These are phyloP conservation scores for Rhinichthys osculus DNA, from an alignment of 2,797 vertebrate genomes.

Conservation along the genomic window DNA sequence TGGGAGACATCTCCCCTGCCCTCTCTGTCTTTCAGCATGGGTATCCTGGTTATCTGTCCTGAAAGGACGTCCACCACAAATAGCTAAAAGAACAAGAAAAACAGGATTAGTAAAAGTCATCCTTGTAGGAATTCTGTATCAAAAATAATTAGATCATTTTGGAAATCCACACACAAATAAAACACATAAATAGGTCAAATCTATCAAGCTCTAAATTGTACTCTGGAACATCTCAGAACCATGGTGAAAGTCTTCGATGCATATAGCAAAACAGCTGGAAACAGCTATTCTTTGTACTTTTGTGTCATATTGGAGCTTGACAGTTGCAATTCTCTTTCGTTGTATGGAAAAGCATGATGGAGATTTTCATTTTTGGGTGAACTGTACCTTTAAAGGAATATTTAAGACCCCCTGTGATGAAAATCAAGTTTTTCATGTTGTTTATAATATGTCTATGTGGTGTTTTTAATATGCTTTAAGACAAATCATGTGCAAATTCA, in stretches of 20 bases:
- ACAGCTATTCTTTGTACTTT: neutral
- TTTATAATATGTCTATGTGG: no score
- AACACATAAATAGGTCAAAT: neutral
- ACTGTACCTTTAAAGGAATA: neutral
- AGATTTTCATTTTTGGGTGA: neutral
- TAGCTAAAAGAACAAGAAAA: conserved; percentile 75
- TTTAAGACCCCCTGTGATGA: neutral
- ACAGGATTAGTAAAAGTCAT: neutral
- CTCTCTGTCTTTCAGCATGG: conserved; percentile 94
- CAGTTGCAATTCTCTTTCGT: no score
- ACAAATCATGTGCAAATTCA: no score
- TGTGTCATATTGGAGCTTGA: neutral
- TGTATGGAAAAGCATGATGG: neutral
- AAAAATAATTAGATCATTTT: neutral
- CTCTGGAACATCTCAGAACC: neutral
- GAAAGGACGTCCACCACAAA: conserved; percentile 96
- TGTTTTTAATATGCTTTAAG: no score
- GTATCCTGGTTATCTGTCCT: conserved; percentile 94
- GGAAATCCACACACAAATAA: neutral
- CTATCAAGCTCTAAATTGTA: neutral
- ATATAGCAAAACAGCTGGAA: neutral
- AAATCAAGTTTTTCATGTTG: neutral
- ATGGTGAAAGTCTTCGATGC: no score
- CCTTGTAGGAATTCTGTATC: neutral
- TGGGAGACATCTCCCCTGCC: conserved; percentile 68